Evolutionary conservation across 2,888 invertebrate species (phyloP).

Genomic region (Phengaris alcon): DNA sequence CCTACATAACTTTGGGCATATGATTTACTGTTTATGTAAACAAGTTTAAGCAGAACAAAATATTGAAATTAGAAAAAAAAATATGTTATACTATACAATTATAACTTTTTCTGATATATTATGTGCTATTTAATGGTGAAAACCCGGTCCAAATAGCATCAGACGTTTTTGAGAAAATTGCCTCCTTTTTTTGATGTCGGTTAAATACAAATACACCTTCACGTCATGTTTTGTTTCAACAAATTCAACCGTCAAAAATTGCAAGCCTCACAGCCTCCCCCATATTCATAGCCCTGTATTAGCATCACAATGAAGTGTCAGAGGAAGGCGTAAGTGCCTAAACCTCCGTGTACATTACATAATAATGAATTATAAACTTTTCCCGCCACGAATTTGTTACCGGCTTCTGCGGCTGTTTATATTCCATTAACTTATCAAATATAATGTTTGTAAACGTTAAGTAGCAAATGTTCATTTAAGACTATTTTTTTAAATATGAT

Average conservation of each 20-base stretch:
- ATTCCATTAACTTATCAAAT: not conserved
- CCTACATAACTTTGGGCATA: too few relatives aligned
- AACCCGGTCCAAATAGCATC: too few relatives aligned
- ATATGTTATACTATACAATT: too few relatives aligned
- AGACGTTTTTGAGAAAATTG: too few relatives aligned
- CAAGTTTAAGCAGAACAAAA: too few relatives aligned
- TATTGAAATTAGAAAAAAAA: too few relatives aligned
- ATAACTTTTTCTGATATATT: too few relatives aligned
- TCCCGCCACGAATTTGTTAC: slow-evolving; percentile 57
- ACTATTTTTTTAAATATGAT: too few relatives aligned
- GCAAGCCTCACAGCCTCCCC: slow-evolving; percentile 61
- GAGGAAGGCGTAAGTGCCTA: slow-evolving; percentile 69
- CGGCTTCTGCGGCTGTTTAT: slow-evolving; percentile 44
- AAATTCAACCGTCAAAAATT: slow-evolving; percentile 60
- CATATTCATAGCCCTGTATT: slow-evolving; percentile 77
- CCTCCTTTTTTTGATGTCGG: slow-evolving; percentile 36
- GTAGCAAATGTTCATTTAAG: not conserved
- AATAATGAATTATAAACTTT: slow-evolving; percentile 71
- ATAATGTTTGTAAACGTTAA: slow-evolving; percentile 7
- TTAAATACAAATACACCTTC: slow-evolving; percentile 41
- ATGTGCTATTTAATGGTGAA: too few relatives aligned
- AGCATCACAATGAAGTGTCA: slow-evolving; percentile 78
- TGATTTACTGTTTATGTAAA: too few relatives aligned
- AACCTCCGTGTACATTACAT: slow-evolving; percentile 68
- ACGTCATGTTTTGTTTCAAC: not conserved